phyloP scores from a whole-genome alignment of 2,888 invertebrate species.

The Allophyes oxyacanthae region DNA sequence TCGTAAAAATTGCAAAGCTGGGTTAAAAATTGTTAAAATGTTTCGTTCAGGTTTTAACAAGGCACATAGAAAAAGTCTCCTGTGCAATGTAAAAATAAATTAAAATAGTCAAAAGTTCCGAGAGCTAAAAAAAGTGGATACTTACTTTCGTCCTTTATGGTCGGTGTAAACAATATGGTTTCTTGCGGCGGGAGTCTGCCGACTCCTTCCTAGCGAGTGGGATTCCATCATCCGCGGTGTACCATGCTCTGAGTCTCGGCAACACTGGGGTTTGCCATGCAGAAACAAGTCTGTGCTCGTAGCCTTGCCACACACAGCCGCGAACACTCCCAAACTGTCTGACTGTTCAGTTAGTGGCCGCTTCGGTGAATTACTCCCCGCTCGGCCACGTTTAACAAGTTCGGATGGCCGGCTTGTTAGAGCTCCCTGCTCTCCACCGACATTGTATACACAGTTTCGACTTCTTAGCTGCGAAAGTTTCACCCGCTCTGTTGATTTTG shows the following conservation, averaged over 20 bases:
- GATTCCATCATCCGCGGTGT: conserved; percentile 74
- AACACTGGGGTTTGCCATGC: conserved; percentile 48
- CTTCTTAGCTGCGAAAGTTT: conserved; percentile 84
- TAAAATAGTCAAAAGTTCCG: conserved; percentile 10
- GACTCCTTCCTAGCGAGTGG: conserved; percentile 73
- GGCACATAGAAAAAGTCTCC: conserved; percentile 1
- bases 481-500: conserved; percentile 81
- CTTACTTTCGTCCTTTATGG: conserved; percentile 88
- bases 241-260: conserved; percentile 53
- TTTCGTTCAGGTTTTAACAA: conserved; percentile 5
- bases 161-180: conserved; percentile 88
- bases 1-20: background rate
- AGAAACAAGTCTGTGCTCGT: conserved; percentile 51
- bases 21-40: too few relatives aligned
- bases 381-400: conserved; percentile 78
- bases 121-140: conserved; percentile 48
- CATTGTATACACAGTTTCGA: conserved; percentile 83
- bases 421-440: conserved; percentile 74
- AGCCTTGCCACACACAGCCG: conserved; percentile 54
- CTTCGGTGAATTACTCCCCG: conserved; percentile 77
- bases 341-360: conserved; percentile 69
- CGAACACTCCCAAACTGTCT: conserved; percentile 75
- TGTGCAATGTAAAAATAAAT: background rate
- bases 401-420: conserved; percentile 85
- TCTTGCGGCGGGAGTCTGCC: conserved; percentile 80